Evolutionary conservation across 2,113 vertebrate species (phyloP).

Genomic region (Corythaeola cristata): DNA sequence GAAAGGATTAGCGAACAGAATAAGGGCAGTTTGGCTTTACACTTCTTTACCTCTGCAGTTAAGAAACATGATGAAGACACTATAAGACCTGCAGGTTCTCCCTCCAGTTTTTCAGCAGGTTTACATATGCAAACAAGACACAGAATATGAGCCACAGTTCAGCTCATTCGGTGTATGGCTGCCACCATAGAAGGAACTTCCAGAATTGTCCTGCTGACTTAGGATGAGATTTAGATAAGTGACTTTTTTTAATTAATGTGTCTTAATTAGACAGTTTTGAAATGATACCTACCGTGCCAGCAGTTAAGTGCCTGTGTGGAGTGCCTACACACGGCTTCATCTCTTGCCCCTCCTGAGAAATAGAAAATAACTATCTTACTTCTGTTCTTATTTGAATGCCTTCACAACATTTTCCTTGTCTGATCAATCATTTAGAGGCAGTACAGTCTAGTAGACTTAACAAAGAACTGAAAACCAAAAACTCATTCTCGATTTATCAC

Average conservation of each 20-base stretch:
- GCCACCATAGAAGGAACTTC: neutral
- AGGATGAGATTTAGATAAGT: neutral
- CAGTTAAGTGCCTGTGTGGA: neutral
- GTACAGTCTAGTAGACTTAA: neutral
- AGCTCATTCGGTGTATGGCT: neutral
- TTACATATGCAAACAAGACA: neutral
- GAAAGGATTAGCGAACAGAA: neutral
- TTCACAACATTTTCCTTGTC: neutral
- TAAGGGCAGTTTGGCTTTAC: neutral
- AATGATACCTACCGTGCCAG: neutral
- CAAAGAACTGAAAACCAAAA: constrained; percentile 17
- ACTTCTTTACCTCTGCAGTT: neutral
- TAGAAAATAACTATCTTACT: neutral
- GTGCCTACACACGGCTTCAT: neutral
- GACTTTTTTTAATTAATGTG: neutral
- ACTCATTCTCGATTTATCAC: neutral
- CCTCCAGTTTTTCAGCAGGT: neutral
- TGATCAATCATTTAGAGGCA: neutral
- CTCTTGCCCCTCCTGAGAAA: neutral
- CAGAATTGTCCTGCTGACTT: neutral
- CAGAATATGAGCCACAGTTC: neutral
- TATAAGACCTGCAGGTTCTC: neutral
- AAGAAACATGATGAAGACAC: neutral
- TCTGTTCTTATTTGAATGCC: neutral
- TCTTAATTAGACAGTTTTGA: neutral